phyloP scores from a whole-genome alignment of 1,140 invertebrate genomes.

The Ips nitidus region DNA sequence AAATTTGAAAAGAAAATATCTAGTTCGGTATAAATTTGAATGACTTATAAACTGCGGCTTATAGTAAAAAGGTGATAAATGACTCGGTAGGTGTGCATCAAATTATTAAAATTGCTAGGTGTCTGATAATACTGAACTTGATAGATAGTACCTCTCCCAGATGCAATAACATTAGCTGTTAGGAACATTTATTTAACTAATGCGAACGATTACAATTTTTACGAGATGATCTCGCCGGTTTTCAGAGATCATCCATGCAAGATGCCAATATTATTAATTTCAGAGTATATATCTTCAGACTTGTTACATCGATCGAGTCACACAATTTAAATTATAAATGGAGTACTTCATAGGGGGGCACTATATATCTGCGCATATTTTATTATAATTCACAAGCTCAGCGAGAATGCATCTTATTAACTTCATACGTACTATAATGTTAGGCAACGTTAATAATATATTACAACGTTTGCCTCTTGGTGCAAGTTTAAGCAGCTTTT shows the following conservation, averaged over 20 bases:
- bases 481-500: constrained; percentile 12
- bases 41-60: constrained; percentile 3
- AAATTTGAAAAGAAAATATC: neutral
- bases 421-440: constrained; percentile 14
- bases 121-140: constrained; percentile 15
- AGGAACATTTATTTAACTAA: constrained; percentile 28
- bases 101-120: constrained; percentile 33
- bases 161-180: constrained; percentile 20
- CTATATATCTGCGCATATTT: constrained; percentile 26
- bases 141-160: constrained; percentile 18
- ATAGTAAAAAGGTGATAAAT: constrained; percentile 24
- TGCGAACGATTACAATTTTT: constrained; percentile 15
- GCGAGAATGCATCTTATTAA: constrained; percentile 23
- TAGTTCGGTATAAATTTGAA: constrained; percentile 28
- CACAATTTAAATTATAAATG: constrained; percentile 27
- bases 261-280: constrained; percentile 30
- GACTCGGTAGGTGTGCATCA: constrained; percentile 27
- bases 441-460: constrained; percentile 4
- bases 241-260: constrained; percentile 12
- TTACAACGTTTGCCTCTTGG: constrained; percentile 1
- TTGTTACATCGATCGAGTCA: constrained; percentile 15
- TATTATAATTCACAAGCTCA: constrained; percentile 13
- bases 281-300: constrained; percentile 17
- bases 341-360: constrained; percentile 20
- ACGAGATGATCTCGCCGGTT: constrained; percentile 6